These are phyloP conservation scores for Heliconius hortense DNA, from an alignment of 2,888 invertebrate genomes.

Conservation along the genomic window DNA sequence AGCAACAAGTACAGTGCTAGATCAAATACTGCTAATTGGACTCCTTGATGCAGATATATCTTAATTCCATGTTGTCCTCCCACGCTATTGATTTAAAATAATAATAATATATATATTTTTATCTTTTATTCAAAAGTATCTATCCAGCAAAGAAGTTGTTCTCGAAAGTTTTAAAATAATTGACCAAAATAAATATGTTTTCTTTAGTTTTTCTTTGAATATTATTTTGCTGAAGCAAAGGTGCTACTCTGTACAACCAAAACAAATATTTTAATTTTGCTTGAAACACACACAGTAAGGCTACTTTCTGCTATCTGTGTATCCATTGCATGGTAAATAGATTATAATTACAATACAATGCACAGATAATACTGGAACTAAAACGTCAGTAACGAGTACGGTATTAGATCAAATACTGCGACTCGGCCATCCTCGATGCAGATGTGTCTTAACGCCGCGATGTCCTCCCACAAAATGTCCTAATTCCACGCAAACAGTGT, in stretches of 20 bases:
- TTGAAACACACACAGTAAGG: not conserved
- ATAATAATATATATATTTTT: too few relatives aligned
- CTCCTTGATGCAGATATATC: too few relatives aligned
- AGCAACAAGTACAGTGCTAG: too few relatives aligned
- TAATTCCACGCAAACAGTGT: conserved; percentile 22
- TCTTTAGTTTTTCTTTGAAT: not conserved
- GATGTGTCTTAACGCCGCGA: conserved; percentile 35
- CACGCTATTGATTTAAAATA: too few relatives aligned
- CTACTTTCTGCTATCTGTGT: not conserved
- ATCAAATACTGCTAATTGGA: too few relatives aligned
- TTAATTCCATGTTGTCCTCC: too few relatives aligned
- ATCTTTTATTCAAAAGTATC: too few relatives aligned
- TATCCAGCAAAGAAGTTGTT: too few relatives aligned
- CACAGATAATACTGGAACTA: conserved; percentile 20
- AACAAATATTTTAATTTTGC: not conserved
- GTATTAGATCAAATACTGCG: conserved; percentile 47
- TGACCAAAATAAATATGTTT: not conserved
- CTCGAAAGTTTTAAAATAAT: too few relatives aligned
- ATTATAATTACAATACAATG: not conserved
- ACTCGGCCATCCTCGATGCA: conserved; percentile 44
- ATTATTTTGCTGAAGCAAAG: not conserved
- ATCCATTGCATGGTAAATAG: not conserved
- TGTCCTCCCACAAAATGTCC: conserved; percentile 20
- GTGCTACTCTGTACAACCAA: not conserved
- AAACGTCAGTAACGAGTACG: conserved; percentile 39